A percentile compares a stretch with the other conserved stretches of the same genome.
These are phyloP conservation scores for Montifringilla adamsi DNA, from an alignment of 2,113 vertebrate genomes.

Conservation along the genomic window DNA sequence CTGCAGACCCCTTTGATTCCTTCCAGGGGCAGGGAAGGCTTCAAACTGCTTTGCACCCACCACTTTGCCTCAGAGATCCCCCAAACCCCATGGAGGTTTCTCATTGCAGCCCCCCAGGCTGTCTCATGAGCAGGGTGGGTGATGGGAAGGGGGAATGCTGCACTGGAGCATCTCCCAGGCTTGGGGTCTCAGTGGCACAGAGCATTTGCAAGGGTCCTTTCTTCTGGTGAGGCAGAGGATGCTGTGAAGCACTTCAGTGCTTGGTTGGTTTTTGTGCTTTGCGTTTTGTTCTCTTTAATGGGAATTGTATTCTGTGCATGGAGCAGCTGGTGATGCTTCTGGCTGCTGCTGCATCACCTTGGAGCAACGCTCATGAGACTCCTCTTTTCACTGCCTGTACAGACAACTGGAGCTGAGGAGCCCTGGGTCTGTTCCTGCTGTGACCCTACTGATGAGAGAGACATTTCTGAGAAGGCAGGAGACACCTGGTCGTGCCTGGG, in stretches of 20 bases:
- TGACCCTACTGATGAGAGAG: not conserved
- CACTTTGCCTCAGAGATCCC: not conserved
- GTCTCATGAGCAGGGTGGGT: not conserved
- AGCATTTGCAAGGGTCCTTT: not conserved
- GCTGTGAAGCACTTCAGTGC: not conserved
- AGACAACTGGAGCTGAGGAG: not conserved
- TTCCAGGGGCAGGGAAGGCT: not conserved
- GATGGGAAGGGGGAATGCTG: not conserved
- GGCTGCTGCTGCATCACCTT: not conserved
- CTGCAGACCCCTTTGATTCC: not conserved
- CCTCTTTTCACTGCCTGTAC: not conserved
- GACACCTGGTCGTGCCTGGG: not conserved
- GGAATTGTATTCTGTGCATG: not conserved
- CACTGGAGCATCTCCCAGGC: not conserved
- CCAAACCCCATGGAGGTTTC: not conserved
- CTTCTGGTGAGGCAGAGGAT: not conserved
- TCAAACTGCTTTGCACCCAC: not conserved
- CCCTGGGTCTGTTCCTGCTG: not conserved
- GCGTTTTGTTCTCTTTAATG: not conserved
- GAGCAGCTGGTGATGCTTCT: slow-evolving; percentile 7
- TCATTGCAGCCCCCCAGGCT: not conserved
- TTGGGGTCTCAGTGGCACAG: not conserved
- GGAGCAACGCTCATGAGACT: not conserved
- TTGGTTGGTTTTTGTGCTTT: not conserved
- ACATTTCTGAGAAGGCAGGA: not conserved